Evolutionary conservation across 2,797 vertebrate genomes (phyloP), one percentile per base, ranked within the genome.

Genomic region (Cryptoprocta ferox): DNA sequence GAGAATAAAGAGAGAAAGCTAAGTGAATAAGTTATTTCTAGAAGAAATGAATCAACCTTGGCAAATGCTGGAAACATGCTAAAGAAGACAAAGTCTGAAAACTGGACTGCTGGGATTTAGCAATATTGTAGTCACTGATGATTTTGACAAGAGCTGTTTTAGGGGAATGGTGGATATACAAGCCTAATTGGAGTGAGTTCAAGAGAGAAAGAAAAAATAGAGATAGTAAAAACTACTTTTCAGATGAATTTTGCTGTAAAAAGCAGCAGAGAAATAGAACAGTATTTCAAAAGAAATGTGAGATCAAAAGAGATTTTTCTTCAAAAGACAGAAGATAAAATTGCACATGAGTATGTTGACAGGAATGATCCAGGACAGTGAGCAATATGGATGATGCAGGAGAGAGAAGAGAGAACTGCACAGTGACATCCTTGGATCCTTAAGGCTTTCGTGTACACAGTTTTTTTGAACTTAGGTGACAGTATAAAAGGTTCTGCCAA

Each of bases 401-500:
- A 82, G 15, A 89, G n/a, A 92, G 18, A 70, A 92, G 9, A n/a
- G 6, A 93, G 50, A 87, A 93, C 1, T 66, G 2, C 63, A 78
- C 59, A 82, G 1, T 12, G 2, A 70, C 50, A 87, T 30, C 50
- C 6, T 32, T 79, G 53, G 35, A 18, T 94, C 48, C 59, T 63
- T 79, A 6, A 80, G 39, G 21, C 56, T 66, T 84, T 18, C 79
- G 19, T 1, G 24, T 81, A 80, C 6, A 65, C 3, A 65, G 21
- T 50, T 42, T 71, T 18, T 71, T 80, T 71, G 37, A 42, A 32
- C 63, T 97, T 45, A 70, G 19, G 45, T 26, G 16, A 28, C 14
- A 78, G 30, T 78, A 96, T 75, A 73, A 83, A 94, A 18, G 94
- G 63, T 91, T 94, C 68, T 85, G 61, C 26, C 26, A 76, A 88